Percentiles rank a stretch among this genome's conserved stretches.
Evolutionary conservation across 2,113 vertebrate species (phyloP).

Genomic region (Toxostoma redivivum): DNA sequence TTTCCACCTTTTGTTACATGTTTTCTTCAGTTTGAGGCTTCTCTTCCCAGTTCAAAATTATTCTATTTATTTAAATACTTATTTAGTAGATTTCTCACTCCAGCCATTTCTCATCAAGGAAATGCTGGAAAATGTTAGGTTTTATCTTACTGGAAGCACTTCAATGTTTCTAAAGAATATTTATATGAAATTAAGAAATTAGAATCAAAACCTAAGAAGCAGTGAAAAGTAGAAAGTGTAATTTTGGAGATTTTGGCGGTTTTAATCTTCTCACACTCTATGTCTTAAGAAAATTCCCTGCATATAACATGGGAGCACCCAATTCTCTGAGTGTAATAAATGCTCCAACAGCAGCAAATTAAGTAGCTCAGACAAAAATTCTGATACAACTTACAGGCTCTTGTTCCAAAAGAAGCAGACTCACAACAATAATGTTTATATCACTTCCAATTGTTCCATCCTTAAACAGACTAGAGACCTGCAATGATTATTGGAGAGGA

Average conservation of each 20-base stretch:
- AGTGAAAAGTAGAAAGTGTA: background rate
- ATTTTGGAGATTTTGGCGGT: background rate
- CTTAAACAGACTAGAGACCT: slow-evolving; percentile 98
- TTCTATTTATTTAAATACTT: background rate
- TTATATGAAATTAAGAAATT: background rate
- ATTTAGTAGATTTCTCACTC: background rate
- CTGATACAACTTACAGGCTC: slow-evolving; percentile 85
- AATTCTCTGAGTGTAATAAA: background rate
- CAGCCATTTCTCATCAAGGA: background rate
- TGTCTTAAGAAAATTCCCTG: background rate
- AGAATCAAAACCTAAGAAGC: background rate
- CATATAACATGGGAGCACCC: rapidly evolving
- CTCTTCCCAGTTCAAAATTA: background rate
- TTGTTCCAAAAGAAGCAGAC: slow-evolving; percentile 92
- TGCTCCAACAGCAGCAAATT: background rate
- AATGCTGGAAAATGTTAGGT: background rate
- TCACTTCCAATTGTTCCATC: slow-evolving; percentile 96
- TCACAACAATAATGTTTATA: slow-evolving; percentile 94
- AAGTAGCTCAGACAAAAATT: background rate
- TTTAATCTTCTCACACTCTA: background rate
- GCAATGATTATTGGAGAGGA: slow-evolving; percentile 4
- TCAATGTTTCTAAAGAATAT: background rate
- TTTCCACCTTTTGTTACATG: background rate
- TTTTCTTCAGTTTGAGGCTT: background rate
- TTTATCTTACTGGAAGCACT: background rate